Conservation (phyloP, 2,113 vertebrate species). For the Gobius niger region DNA sequence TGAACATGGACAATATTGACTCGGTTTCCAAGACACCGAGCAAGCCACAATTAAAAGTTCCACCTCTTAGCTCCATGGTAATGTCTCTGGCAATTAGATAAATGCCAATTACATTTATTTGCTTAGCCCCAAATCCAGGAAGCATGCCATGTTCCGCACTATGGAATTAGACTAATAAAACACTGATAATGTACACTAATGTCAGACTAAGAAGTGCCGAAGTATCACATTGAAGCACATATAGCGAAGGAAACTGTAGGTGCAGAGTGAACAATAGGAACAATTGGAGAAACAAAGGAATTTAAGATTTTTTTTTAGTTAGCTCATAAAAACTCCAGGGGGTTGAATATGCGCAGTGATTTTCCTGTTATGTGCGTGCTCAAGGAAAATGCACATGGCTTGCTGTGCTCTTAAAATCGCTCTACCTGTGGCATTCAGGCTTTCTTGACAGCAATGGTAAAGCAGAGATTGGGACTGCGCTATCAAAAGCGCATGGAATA, state of each 20-base stretch:
- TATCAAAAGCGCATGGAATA: too few species aligned
- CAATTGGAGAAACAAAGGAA: slow-evolving; percentile 29
- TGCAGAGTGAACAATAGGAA: slow-evolving; percentile 18
- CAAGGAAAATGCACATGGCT: slow-evolving; percentile 46
- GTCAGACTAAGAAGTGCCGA: not conserved
- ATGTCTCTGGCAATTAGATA: slow-evolving; percentile 34
- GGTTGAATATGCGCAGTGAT: slow-evolving; percentile 43
- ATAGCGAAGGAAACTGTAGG: slow-evolving; percentile 2
- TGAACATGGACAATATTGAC: slow-evolving; percentile 60
- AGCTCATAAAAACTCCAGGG: slow-evolving; percentile 63
- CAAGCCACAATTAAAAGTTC: slow-evolving; percentile 26
- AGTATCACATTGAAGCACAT: not conserved
- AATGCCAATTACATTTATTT: slow-evolving; percentile 32
- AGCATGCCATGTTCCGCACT: slow-evolving; percentile 22
- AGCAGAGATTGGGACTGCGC: not conserved
- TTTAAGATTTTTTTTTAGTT: slow-evolving; percentile 63
- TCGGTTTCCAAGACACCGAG: slow-evolving; percentile 56
- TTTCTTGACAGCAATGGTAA: not conserved
- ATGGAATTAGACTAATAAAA: slow-evolving; percentile 24
- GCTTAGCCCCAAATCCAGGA: slow-evolving; percentile 2
- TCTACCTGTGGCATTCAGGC: too few species aligned
- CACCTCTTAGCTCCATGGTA: slow-evolving; percentile 5
- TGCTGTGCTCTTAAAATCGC: slow-evolving; percentile 18
- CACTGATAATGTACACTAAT: slow-evolving; percentile 15
- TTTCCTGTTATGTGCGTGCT: slow-evolving; percentile 42